Percentiles rank a stretch among this genome's conserved stretches.
These are phyloP conservation scores for Glaucidium brasilianum DNA, from an alignment of 2,113 vertebrate species.

Conservation along the genomic window DNA sequence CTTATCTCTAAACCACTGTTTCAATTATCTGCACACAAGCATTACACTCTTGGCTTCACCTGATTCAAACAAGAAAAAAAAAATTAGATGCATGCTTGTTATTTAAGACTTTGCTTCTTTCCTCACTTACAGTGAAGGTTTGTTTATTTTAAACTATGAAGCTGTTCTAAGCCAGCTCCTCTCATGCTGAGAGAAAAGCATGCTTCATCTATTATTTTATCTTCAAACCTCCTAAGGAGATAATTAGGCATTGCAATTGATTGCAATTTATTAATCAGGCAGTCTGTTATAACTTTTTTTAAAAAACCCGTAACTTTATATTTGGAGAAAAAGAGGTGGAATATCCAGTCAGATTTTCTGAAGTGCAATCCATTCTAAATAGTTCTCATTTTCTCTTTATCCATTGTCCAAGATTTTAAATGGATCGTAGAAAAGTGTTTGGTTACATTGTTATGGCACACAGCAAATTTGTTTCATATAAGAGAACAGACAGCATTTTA, in stretches of 20 bases:
- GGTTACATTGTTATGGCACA: background rate
- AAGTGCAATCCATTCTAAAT: background rate
- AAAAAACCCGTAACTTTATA: background rate
- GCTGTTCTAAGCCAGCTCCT: background rate
- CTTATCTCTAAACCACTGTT: background rate
- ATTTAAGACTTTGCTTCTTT: background rate
- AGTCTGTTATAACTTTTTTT: conserved; percentile 16
- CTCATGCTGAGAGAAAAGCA: conserved; percentile 52
- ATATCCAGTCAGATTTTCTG: background rate
- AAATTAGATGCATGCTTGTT: background rate
- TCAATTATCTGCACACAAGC: background rate
- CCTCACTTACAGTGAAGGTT: background rate
- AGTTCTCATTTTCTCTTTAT: background rate
- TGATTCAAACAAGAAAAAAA: background rate
- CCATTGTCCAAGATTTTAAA: background rate
- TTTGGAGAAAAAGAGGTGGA: background rate
- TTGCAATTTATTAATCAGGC: conserved; percentile 78
- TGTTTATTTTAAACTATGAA: conserved; percentile 3
- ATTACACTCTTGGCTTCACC: background rate
- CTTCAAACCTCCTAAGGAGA: conserved; percentile 61
- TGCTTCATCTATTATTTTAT: conserved; percentile 56
- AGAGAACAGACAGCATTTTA: background rate
- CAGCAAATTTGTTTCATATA: background rate
- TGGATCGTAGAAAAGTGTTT: background rate
- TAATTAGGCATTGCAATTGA: conserved; percentile 72